Evolutionary conservation across 2,888 invertebrate genomes (phyloP), one percentile per base, ranked within the genome.

Genomic region (Tinea pellionella): DNA sequence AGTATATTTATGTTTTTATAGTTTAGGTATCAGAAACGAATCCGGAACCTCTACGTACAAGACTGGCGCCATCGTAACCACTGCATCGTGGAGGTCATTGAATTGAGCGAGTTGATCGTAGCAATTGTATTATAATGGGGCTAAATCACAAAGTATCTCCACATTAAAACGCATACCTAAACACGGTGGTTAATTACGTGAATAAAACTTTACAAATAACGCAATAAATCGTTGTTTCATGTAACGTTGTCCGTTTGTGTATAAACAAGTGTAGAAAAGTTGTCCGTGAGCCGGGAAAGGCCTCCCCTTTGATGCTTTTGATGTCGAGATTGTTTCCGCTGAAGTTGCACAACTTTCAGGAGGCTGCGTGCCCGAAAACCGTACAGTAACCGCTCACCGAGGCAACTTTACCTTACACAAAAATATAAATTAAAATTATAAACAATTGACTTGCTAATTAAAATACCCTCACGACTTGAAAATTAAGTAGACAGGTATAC

Each of bases 251-350:
- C 47, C 13, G 13, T 13, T 2, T 16, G 47, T 47, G 47, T 47
- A 47, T 47, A 24, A 19, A 53, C 53, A 53, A 53, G 53, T 53
- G 53, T 53, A 53, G 1, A 24, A 53, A 53, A 53, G 53, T 53
- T 53, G 24, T 12, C 24, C 53, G n/a, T 37, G 9, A 37, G 47
- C 47, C 16, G 13, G 47, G 47, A 47, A 47, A 47, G 47, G 47
- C 16, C 47, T 13, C 47, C 47, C 47, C 47, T 47, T 47, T 47
- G 47, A 47, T 47, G 47, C 47, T 47, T 47, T 47, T 47, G 47
- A 47, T 47, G 47, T 47, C 47, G 47, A 47, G 47, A 47, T 47
- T 47, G 47, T 47, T 47, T 47, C 47, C 47, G 47, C 15, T 16
- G 16, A 47, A 47, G 47, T 47, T 37, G 37, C 9, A 9, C 37